Percentiles rank a stretch among this genome's conserved stretches.
Evolutionary conservation across 2,113 vertebrate species (phyloP).

Genomic region (Trachemys scripta): DNA sequence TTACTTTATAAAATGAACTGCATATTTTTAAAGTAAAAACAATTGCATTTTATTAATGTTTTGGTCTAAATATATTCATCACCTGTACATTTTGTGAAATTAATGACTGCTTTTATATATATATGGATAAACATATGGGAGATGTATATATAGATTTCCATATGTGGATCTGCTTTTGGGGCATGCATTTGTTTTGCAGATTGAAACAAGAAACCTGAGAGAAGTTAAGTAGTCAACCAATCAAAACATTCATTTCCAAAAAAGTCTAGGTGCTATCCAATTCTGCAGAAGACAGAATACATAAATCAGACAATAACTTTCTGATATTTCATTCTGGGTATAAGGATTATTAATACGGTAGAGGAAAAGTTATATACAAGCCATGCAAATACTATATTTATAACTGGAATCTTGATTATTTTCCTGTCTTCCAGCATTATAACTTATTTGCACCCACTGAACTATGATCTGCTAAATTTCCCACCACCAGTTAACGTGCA

Average conservation of each 20-base stretch:
- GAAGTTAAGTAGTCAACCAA: neutral
- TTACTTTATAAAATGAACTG: neutral
- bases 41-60: neutral
- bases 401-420: conserved; percentile 9
- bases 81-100: neutral
- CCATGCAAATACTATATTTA: neutral
- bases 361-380: neutral
- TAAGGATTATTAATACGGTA: neutral
- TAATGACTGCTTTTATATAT: neutral
- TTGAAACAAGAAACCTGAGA: neutral
- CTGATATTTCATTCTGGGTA: conserved; percentile 6
- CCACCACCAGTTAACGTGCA: conserved; percentile 29
- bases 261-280: neutral
- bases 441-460: conserved; percentile 51
- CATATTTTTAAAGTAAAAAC: neutral
- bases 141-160: neutral
- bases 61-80: too few relatives aligned
- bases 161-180: neutral
- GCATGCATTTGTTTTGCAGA: neutral
- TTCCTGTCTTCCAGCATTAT: conserved; percentile 10
- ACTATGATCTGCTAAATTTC: conserved; percentile 20
- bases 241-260: neutral
- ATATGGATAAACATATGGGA: neutral
- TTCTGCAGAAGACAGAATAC: neutral
- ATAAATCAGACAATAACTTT: conserved; percentile 16